Evolutionary conservation across 2,113 vertebrate genomes (phyloP).

Genomic region (Seriola rivoliana): DNA sequence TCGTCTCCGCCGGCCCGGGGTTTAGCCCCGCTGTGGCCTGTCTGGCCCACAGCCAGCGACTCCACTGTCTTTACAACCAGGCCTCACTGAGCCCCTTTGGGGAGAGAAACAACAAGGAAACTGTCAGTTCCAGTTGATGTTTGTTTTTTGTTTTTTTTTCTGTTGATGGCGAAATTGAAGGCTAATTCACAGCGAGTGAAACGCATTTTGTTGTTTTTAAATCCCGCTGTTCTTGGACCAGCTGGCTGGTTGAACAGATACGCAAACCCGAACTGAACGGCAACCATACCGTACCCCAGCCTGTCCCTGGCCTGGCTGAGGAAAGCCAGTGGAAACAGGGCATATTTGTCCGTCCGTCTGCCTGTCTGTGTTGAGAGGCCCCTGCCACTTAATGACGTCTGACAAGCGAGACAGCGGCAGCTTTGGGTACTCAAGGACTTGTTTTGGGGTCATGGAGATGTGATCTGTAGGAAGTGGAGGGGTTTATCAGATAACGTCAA

Average conservation of each 20-base stretch:
- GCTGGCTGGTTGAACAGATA: constrained; percentile 16
- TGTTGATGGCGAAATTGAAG: constrained; percentile 27
- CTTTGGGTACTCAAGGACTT: constrained; percentile 72
- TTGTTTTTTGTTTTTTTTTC: constrained; percentile 23
- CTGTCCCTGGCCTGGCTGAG: constrained; percentile 23
- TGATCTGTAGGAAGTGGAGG: constrained; percentile 74
- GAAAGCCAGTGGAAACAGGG: constrained; percentile 40
- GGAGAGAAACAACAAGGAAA: constrained; percentile 41
- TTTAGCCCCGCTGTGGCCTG: constrained; percentile 59
- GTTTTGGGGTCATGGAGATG: constrained; percentile 77
- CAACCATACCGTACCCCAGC: neutral
- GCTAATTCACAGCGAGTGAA: neutral
- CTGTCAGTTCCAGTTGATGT: constrained; percentile 36
- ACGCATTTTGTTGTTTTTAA: constrained; percentile 5
- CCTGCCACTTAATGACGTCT: constrained; percentile 76
- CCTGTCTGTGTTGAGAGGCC: constrained; percentile 68
- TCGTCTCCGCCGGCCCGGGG: constrained; percentile 44
- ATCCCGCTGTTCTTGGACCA: neutral
- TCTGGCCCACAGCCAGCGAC: constrained; percentile 63
- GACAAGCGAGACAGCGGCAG: constrained; percentile 72
- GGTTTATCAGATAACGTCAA: constrained; percentile 65
- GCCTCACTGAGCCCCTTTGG: constrained; percentile 15
- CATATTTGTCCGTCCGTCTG: constrained; percentile 60
- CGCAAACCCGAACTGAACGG: constrained; percentile 24
- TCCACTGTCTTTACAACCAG: constrained; percentile 39